A percentile compares a stretch with the other conserved stretches of the same genome.
Conservation (phyloP, 1,140 invertebrate species). For the Mylabris phalerata region DNA sequence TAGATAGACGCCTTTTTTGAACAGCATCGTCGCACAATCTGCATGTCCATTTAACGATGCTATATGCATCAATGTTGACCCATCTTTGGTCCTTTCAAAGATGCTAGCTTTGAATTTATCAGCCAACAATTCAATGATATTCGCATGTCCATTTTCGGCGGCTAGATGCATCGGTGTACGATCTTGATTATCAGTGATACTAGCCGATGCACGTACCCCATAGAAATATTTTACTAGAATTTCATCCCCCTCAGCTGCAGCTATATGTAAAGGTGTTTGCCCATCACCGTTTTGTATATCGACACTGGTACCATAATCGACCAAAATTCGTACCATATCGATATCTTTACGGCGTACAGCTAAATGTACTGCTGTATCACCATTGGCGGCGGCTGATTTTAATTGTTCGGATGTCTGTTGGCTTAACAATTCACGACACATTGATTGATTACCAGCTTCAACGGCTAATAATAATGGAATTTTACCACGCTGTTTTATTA, state of each 20-base stretch:
- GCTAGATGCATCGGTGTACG: conserved; percentile 95
- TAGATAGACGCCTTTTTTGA: conserved; percentile 97
- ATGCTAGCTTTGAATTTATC: conserved; percentile 97
- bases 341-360: conserved; percentile 82
- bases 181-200: conserved; percentile 91
- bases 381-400: conserved; percentile 63
- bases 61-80: conserved; percentile 97
- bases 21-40: conserved; percentile 96
- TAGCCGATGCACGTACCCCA: conserved; percentile 85
- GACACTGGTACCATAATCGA: conserved; percentile 86
- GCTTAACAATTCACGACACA: conserved; percentile 83
- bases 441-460: conserved; percentile 86
- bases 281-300: conserved; percentile 89
- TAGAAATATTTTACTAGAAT: conserved; percentile 91
- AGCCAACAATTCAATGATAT: conserved; percentile 90
- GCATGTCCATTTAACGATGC: conserved; percentile 94
- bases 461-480: conserved; percentile 89
- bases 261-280: conserved; percentile 88
- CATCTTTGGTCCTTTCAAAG: conserved; percentile 91
- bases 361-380: conserved; percentile 86
- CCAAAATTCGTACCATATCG: conserved; percentile 81
- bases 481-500: conserved; percentile 68
- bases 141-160: conserved; percentile 92
- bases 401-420: conserved; percentile 75
- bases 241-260: conserved; percentile 93